Evolutionary conservation across 2,888 invertebrate species (phyloP), one percentile per base, ranked within the genome.

Genomic region (Epiblema foenella): DNA sequence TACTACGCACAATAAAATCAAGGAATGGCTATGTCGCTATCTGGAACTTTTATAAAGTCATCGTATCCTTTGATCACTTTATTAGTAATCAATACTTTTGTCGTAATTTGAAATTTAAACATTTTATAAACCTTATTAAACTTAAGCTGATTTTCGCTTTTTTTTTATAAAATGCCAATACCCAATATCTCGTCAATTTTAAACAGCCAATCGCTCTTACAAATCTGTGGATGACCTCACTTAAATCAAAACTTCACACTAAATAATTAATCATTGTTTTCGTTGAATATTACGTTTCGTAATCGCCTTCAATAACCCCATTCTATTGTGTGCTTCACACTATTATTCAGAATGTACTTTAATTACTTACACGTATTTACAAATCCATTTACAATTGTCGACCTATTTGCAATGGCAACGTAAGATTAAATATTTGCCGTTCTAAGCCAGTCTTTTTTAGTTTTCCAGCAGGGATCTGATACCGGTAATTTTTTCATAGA

Each of bases 311-410:
- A 49, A 63, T 70, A 66, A 70, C 70, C 70, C 54, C 65, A 54
- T 20, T 59, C 70, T 46, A 70, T 70, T 70, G 70, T 70, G 20
- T 65, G 9, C 20, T 46, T 51, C 18, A 20, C 12, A 52, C 51
- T 42, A 54, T 68, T 58, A 69, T 69, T 69, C 58, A 69, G 52
- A 63, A 59, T 68, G 10, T 51, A 18, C 24, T 66, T 66, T 66
- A 66, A 70, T 70, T 70, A 70, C 54, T 65, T 59, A 60, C 33
- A 58, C 52, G 65, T 54, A 54, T 65, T 70, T 65, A 65, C 59
- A 70, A 70, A 70, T 70, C 54, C 52, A 70, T 70, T 65, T 24
- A 24, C 2, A 24, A 24, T 24, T 57, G 24, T 24, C 54, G 54
- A 20, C 46, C n/a, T 46, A 70, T 70, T 70, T 70, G 52, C 59